These are phyloP conservation scores for Episyrphus balteatus DNA, from an alignment of 1,140 invertebrate genomes.

Conservation along the genomic window DNA sequence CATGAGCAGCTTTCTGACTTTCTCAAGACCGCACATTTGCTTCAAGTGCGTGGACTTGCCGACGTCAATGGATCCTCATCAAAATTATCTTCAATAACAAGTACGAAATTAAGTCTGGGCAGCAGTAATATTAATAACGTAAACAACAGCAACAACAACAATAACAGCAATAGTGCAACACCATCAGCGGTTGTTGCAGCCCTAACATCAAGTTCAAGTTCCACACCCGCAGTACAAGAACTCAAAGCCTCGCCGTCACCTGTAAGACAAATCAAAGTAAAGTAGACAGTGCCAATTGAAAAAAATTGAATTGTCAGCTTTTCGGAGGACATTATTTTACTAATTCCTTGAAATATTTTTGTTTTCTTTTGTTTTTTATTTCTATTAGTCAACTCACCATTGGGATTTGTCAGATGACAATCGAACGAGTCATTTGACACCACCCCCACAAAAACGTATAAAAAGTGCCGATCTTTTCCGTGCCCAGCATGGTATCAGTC, in stretches of 20 bases:
- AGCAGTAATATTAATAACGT: background rate
- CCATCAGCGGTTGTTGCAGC: constrained; percentile 5
- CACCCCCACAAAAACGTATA: constrained; percentile 49
- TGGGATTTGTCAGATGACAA: constrained; percentile 27
- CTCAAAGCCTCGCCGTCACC: constrained; percentile 33
- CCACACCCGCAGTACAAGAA: constrained; percentile 31
- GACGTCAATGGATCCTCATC: constrained; percentile 54
- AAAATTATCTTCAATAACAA: constrained; percentile 28
- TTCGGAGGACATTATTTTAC: too few relatives aligned
- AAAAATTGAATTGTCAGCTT: too few relatives aligned
- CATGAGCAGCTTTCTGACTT: constrained; percentile 82
- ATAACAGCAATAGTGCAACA: constrained; percentile 5
- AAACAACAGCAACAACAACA: constrained; percentile 5
- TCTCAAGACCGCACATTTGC: constrained; percentile 77
- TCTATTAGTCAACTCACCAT: constrained; percentile 19
- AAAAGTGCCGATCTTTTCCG: constrained; percentile 48
- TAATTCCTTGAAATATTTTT: background rate
- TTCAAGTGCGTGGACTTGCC: constrained; percentile 80
- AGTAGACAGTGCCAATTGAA: constrained; percentile 19
- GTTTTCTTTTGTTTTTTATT: background rate
- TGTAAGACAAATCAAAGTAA: constrained; percentile 36
- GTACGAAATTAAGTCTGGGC: constrained; percentile 11
- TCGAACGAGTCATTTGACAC: constrained; percentile 32
- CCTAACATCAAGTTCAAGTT: constrained; percentile 1
- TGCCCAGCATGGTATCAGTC: constrained; percentile 40